These are phyloP conservation scores for Dolichomitus sp. DNA, from an alignment of 2,888 invertebrate species.

Conservation along the genomic window DNA sequence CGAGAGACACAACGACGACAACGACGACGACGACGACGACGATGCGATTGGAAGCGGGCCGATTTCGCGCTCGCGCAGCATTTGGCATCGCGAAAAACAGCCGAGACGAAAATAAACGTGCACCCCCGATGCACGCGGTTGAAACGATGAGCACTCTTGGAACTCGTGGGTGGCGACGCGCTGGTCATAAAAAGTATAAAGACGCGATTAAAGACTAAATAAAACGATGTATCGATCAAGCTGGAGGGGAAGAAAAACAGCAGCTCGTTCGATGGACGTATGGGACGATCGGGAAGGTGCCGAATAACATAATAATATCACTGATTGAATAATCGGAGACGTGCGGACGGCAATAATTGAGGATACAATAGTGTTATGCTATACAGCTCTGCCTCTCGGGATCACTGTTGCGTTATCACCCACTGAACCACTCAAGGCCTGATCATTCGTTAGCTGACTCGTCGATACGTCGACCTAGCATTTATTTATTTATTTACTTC, in stretches of 20 bases:
- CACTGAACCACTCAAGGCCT: slow-evolving; percentile 1
- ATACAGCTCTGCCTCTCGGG: too few species aligned
- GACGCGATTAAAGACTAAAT: not conserved
- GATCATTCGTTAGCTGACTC: not conserved
- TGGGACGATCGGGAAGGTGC: slow-evolving; percentile 14
- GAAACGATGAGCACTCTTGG: not conserved
- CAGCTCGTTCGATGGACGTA: not conserved
- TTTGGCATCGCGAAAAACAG: slow-evolving; percentile 60
- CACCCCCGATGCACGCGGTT: slow-evolving; percentile 38
- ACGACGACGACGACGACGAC: not conserved
- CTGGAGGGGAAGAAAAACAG: not conserved
- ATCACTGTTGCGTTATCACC: slow-evolving; percentile 34
- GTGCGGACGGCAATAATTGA: not conserved
- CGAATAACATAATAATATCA: slow-evolving; percentile 6
- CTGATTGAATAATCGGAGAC: slow-evolving; percentile 22
- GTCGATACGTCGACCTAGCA: too few species aligned
- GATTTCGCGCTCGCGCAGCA: slow-evolving; percentile 50
- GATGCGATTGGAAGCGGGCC: slow-evolving; percentile 50
- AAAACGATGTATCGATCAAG: not conserved
- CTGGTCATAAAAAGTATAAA: not conserved
- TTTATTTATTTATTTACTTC: too few species aligned
- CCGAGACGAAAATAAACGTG: slow-evolving; percentile 57
- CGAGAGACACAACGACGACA: not conserved
- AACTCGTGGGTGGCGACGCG: slow-evolving; percentile 22
- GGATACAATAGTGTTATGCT: not conserved